phyloP scores from a whole-genome alignment of 2,888 invertebrate genomes.

The Drosophila sordidapex region DNA sequence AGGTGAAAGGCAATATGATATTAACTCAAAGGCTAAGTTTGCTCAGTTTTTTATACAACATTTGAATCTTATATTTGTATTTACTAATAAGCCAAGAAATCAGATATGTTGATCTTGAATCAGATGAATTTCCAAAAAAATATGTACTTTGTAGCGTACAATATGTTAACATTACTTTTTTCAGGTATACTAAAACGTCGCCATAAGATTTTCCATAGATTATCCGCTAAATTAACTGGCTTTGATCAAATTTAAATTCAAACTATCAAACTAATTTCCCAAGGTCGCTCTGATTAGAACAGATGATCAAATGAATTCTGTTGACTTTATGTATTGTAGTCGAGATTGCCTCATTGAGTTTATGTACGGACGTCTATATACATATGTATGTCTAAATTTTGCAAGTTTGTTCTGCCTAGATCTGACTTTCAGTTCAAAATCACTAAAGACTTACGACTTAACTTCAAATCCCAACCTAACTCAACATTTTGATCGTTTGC shows the following conservation, averaged over 20 bases:
- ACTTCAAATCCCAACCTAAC: background rate
- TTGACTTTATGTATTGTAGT: background rate
- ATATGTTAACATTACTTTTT: background rate
- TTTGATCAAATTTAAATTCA: background rate
- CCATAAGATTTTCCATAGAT: background rate
- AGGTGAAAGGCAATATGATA: too few relatives aligned
- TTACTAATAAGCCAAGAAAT: background rate
- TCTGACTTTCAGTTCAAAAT: background rate
- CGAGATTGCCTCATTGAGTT: background rate
- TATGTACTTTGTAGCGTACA: background rate
- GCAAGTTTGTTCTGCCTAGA: background rate
- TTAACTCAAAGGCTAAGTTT: background rate
- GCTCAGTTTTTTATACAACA: background rate
- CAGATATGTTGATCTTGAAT: background rate
- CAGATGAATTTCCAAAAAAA: too few relatives aligned
- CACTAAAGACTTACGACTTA: background rate
- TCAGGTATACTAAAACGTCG: background rate
- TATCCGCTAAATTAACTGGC: background rate
- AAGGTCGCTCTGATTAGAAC: background rate
- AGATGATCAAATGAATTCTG: background rate
- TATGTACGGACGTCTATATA: background rate
- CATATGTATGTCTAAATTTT: accelerated
- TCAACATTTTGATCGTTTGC: conserved; percentile 2
- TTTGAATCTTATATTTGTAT: background rate
- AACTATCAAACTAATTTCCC: background rate